Evolutionary conservation across 2,888 invertebrate species (phyloP), one percentile per base, ranked within the genome.

Genomic region (Drosophila helvetica): DNA sequence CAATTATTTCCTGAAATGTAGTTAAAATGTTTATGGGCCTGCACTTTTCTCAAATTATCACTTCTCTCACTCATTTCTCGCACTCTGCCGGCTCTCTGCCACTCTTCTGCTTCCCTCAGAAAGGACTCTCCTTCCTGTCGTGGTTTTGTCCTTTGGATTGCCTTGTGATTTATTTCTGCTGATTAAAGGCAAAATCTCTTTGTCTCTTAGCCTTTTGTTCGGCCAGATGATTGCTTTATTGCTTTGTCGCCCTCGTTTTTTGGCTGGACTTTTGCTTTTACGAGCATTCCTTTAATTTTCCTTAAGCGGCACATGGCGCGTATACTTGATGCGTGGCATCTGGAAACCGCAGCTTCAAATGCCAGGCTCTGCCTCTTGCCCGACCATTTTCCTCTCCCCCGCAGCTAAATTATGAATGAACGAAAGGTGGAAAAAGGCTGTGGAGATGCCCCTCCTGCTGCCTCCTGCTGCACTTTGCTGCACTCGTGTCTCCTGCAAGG

Each of bases 391-490:
- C 7, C 25, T 25, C 38, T 33, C 46, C 47, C 48, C 66, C 45
- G 33, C 52, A 73, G 57, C 74, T 71, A 53, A 71, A 71, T 71
- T 71, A 71, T 71, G 70, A 71, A 71, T 71, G 74, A 70, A 70
- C 65, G 65, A 65, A 63, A 55, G 66, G 55, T 55, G 43, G 48
- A 66, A 66, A 66, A 55, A 54, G 17, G 54, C 48, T 38, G 22
- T 48, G 48, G 43, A 38, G 38, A 6, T 38, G 38, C 38, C 38
- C 38, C 68, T 54, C 55, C 50, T 66, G 38, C 6, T 38, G 65
- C 65, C 38, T 38, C 55, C 55, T 30, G 68, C 68, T 66, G 66
- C 65, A 66, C 68, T 66, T 67, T 55, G 65, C 65, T 66, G 65
- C 66, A 68, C 66, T 66, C 55, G 69, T 68, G 56, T 50, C 25